phyloP scores from a whole-genome alignment of 2,888 invertebrate genomes.

The Allophyes oxyacanthae region DNA sequence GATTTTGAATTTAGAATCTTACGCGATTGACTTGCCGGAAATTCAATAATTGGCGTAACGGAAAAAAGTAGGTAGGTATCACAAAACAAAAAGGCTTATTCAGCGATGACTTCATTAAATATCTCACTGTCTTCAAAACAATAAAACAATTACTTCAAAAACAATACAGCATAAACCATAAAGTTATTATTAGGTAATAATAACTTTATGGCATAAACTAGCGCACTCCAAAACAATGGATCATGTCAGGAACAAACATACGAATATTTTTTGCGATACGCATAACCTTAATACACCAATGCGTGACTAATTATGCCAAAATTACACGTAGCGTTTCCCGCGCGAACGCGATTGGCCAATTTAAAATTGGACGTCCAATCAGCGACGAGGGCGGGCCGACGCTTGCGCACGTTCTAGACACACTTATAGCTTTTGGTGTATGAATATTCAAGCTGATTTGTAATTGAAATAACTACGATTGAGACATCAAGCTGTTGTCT shows the following conservation, averaged over 20 bases:
- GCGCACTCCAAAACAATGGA: slow-evolving; percentile 52
- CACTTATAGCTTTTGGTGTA: slow-evolving; percentile 65
- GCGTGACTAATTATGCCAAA: slow-evolving; percentile 89
- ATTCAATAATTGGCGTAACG: slow-evolving; percentile 11
- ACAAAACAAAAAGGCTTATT: slow-evolving; percentile 11
- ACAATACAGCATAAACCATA: slow-evolving; percentile 42
- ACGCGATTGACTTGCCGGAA: not conserved
- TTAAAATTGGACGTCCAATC: slow-evolving; percentile 81
- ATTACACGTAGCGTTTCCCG: slow-evolving; percentile 78
- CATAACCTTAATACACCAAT: slow-evolving; percentile 69
- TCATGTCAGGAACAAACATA: slow-evolving; percentile 48
- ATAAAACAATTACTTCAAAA: slow-evolving; percentile 45
- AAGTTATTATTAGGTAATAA: no score
- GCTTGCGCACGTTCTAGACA: slow-evolving; percentile 80
- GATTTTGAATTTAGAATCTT: no score
- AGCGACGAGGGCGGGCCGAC: slow-evolving; percentile 80
- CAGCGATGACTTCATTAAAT: slow-evolving; percentile 26
- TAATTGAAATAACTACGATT: slow-evolving; percentile 58
- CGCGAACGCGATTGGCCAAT: slow-evolving; percentile 76
- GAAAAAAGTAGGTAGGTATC: not conserved
- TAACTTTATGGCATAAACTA: no score
- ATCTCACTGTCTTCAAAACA: slow-evolving; percentile 43
- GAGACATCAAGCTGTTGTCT: slow-evolving; percentile 50
- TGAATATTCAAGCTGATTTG: slow-evolving; percentile 79
- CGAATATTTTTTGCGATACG: slow-evolving; percentile 51